Conservation (phyloP, 2,113 vertebrate genomes). For the Oreochromis tanganicae region DNA sequence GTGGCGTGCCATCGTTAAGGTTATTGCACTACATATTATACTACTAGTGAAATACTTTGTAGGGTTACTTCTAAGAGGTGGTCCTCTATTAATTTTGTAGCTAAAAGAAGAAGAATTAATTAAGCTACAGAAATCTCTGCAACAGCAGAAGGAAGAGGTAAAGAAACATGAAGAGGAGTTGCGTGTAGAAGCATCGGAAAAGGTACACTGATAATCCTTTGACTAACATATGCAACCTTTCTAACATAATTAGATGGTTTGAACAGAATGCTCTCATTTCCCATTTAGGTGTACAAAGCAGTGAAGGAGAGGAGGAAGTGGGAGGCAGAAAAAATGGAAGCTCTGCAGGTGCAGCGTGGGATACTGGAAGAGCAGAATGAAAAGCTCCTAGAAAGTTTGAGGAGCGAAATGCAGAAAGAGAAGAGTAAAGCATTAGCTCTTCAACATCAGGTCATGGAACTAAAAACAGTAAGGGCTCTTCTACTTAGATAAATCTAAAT, state of each 20-base stretch:
- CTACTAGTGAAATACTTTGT: background rate
- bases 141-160: slow-evolving; percentile 44
- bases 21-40: background rate
- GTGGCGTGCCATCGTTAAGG: background rate
- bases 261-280: background rate
- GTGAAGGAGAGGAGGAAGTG: slow-evolving; percentile 40
- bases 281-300: slow-evolving; percentile 30
- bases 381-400: background rate
- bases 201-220: slow-evolving; percentile 16
- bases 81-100: slow-evolving; percentile 22
- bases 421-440: slow-evolving; percentile 22
- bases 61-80: background rate
- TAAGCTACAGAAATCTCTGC: slow-evolving; percentile 46
- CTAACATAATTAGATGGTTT: background rate
- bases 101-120: slow-evolving; percentile 61
- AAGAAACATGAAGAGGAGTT: slow-evolving; percentile 49
- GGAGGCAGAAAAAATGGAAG: slow-evolving; percentile 52
- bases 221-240: background rate
- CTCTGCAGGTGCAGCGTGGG: slow-evolving; percentile 36
- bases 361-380: slow-evolving; percentile 58
- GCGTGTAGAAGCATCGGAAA: slow-evolving; percentile 39
- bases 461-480: slow-evolving; percentile 67
- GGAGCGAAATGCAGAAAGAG: slow-evolving; percentile 48
- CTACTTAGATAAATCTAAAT: background rate
- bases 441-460: slow-evolving; percentile 59